Conservation (phyloP, 2,797 vertebrate species). For the Phrynocephalus vlangalii region DNA sequence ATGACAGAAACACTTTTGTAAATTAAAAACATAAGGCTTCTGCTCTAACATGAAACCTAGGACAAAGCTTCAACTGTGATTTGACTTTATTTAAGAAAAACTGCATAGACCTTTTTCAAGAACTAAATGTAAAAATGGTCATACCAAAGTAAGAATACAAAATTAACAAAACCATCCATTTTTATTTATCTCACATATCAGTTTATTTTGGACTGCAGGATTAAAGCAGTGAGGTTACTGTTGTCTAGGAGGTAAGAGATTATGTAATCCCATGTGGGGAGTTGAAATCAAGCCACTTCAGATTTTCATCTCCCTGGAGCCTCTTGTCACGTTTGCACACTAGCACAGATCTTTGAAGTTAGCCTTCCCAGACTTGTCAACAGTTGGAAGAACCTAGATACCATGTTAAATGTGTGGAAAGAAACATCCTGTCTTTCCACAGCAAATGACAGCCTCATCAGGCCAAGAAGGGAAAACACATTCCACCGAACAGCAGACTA, state of each 20-base stretch:
- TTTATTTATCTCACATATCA: constrained; percentile 6
- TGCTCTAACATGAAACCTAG: neutral
- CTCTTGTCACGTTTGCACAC: constrained; percentile 40
- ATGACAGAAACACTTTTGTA: constrained; percentile 8
- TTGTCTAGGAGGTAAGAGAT: neutral
- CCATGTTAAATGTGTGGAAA: constrained; percentile 8
- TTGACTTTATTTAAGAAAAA: neutral
- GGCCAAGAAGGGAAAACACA: neutral
- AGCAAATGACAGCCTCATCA: neutral
- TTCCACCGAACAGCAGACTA: neutral
- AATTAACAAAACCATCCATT: neutral
- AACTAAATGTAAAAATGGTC: constrained; percentile 15
- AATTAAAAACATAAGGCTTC: constrained; percentile 12
- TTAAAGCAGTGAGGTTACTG: constrained; percentile 33
- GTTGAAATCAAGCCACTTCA: constrained; percentile 35
- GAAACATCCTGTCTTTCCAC: constrained; percentile 21
- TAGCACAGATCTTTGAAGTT: constrained; percentile 40
- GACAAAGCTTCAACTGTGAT: constrained; percentile 15
- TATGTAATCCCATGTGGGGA: neutral
- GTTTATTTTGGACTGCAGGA: constrained; percentile 36
- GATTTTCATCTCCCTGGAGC: neutral
- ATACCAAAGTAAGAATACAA: constrained; percentile 10
- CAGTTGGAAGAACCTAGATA: constrained; percentile 21
- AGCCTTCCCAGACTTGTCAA: constrained; percentile 48
- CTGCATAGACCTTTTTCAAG: constrained; percentile 11